Evolutionary conservation across 2,113 vertebrate genomes (phyloP), one percentile per base, ranked within the genome.

Genomic region (Tylochromis polylepis): DNA sequence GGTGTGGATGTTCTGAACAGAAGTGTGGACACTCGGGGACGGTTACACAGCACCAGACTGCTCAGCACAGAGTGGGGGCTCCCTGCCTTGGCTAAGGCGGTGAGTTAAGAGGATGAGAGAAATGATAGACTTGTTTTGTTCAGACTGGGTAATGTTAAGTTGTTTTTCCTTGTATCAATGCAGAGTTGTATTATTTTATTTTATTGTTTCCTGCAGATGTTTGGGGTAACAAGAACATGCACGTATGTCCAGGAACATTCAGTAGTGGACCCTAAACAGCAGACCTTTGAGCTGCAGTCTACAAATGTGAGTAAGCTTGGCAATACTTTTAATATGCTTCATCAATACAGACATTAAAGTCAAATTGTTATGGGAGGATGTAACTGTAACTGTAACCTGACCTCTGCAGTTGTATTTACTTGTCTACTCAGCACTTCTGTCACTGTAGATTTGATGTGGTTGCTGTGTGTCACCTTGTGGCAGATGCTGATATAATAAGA

Each of bases 51-150:
- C 94, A 97, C 97, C 87, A 90, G 98, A 0, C 96, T 99, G 4
- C 98, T 99, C 78, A 99, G 98, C 92, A 98, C 99, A 0, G 98
- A 99, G 62, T 99, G 99, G 99, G 98, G 99, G 1, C 97, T 99
- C 36, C 99, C 99, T 0, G 95, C 97, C 77, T 96, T 99, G 10
- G 98, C 99, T 62, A 98, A 98, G 91, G 97, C 98, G 14, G 99
- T 99, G 93, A 82, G 97, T 96, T 0, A 8, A 22, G 11, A 57
- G 11, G 1, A 75, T 49, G 15, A 75, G 34, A 10, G 22, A 29
- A 55, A 34, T 22, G 11, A 65, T 65, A 4, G 3, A 0, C 0
- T 2, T 18, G 22, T 11, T 78, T 15, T 55, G 16, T 5, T 51
- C 12, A 53, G 18, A 62, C 60, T 24, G 34, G 11, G 15, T 55